Evolutionary conservation across 2,888 invertebrate species (phyloP), one percentile per base, ranked within the genome.

Genomic region (Agrochola lychnidis): DNA sequence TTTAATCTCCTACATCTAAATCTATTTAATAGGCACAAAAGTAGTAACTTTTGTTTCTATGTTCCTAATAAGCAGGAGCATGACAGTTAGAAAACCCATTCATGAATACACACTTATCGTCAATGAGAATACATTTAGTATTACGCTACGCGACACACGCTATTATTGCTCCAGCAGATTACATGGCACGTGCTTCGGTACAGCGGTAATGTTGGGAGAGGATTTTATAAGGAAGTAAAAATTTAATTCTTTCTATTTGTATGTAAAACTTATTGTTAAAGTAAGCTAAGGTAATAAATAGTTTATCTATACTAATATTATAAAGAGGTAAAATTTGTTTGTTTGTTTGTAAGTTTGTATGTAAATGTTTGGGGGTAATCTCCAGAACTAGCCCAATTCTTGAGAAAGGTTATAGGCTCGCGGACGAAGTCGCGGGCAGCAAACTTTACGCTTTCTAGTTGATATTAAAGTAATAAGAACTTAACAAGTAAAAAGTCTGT

Each of bases 101-200:
- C 81, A 86, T 80, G 61, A 87, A 42, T 42, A 42, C 40, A 76
- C 77, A 64, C 76, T 79, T 86, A 81, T 88, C 76, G 64, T 76
- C 61, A 68, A 78, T 75, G 73, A 61, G 22, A 70, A 78, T 70
- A 85, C 22, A 73, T 22, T 73, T 77, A 87, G 66, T 70, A 72
- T 9, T 66, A 81, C 75, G 79, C 63, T 80, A 75, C 70, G 42
- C 57, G 45, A 84, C 53, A 64, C 70, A 81, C 78, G 64, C 30
- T 30, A 30, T 30, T 30, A 30, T 30, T 30, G 30, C 68, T 73
- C 56, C 68, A 67, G 53, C 51, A 71, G 70, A 80, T 82, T 76
- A 78, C 61, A 68, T 63, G 70, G 48, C 16, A 42, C 64, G 63
- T 74, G 82, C 57, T 63, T 76, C 66, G 25, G 62, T 63, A n/a